A percentile compares a stretch with the other conserved stretches of the same genome.
These are phyloP conservation scores for Eurytoma californica DNA, from an alignment of 2,888 invertebrate genomes.

Conservation along the genomic window DNA sequence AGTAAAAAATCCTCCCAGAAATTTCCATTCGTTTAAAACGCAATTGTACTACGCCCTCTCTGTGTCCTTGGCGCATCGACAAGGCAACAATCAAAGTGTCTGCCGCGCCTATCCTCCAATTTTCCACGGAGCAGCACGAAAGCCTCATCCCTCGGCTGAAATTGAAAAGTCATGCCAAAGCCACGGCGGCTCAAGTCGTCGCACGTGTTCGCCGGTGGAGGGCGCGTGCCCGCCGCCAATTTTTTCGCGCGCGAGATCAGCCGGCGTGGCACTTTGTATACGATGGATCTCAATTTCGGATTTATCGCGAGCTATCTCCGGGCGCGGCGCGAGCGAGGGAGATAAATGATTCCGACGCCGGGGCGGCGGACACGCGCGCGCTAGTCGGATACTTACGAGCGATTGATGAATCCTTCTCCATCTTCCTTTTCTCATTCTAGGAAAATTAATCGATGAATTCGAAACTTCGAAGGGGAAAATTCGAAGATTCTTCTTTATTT, in stretches of 20 bases:
- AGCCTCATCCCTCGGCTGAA: not conserved
- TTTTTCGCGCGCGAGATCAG: constrained; percentile 17
- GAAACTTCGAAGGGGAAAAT: too few relatives aligned
- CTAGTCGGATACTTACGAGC: not conserved
- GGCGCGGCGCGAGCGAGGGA: not conserved
- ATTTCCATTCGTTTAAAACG: too few relatives aligned
- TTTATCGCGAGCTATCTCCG: constrained; percentile 24
- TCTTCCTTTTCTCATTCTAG: too few relatives aligned
- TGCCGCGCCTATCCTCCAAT: constrained; percentile 20
- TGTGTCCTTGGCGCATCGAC: not conserved
- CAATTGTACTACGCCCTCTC: too few relatives aligned
- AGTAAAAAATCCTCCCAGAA: too few relatives aligned
- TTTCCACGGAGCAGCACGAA: not conserved
- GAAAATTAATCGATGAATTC: too few relatives aligned
- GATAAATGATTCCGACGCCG: constrained; percentile 10
- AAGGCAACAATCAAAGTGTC: constrained; percentile 30
- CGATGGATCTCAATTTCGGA: constrained; percentile 43
- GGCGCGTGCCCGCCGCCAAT: not conserved
- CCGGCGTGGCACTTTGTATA: constrained; percentile 10
- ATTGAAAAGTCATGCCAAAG: constrained; percentile 53
- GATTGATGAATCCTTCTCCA: not conserved
- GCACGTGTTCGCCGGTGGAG: constrained; percentile 10
- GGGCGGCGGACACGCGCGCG: not conserved
- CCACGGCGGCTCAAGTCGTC: constrained; percentile 18
- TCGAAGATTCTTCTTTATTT: too few relatives aligned